phyloP scores from a whole-genome alignment of 1,140 invertebrate genomes.

The Leptinotarsa defecta region DNA sequence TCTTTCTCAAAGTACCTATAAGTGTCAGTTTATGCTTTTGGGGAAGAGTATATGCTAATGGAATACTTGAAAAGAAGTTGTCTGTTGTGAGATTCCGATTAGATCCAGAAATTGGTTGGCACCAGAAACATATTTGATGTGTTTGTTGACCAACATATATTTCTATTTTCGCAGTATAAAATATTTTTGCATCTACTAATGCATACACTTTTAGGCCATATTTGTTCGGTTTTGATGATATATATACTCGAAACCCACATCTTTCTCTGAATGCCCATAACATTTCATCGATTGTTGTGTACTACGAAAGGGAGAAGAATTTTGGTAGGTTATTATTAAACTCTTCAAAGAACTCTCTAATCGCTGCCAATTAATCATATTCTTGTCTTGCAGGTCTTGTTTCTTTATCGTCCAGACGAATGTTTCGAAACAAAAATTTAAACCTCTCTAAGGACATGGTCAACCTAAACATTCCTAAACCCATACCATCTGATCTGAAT shows the following conservation, averaged over 20 bases:
- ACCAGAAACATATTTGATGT: constrained; percentile 35
- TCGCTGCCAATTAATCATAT: constrained; percentile 18
- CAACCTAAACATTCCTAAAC: constrained; percentile 23
- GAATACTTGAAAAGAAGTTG: constrained; percentile 30
- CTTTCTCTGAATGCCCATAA: constrained; percentile 36
- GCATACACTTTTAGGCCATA: too few relatives aligned
- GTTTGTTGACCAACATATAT: neutral
- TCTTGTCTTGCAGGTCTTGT: neutral
- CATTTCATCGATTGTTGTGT: constrained; percentile 35
- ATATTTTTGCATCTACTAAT: too few relatives aligned
- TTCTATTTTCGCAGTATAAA: too few relatives aligned
- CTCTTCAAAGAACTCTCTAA: neutral
- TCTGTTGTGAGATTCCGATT: constrained; percentile 33
- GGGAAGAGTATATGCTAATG: constrained; percentile 14
- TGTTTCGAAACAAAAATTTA: neutral
- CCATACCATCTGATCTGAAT: too few relatives aligned
- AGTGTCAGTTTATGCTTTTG: neutral
- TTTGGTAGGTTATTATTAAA: neutral
- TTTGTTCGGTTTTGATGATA: too few relatives aligned
- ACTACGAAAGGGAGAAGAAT: constrained; percentile 15
- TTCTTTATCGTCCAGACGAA: constrained; percentile 17
- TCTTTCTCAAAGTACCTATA: too few relatives aligned
- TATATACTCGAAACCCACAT: constrained; percentile 33
- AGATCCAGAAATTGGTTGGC: constrained; percentile 26
- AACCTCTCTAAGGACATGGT: constrained; percentile 24